phyloP scores from a whole-genome alignment of 2,797 vertebrate genomes.

The Cottoperca gobio region DNA sequence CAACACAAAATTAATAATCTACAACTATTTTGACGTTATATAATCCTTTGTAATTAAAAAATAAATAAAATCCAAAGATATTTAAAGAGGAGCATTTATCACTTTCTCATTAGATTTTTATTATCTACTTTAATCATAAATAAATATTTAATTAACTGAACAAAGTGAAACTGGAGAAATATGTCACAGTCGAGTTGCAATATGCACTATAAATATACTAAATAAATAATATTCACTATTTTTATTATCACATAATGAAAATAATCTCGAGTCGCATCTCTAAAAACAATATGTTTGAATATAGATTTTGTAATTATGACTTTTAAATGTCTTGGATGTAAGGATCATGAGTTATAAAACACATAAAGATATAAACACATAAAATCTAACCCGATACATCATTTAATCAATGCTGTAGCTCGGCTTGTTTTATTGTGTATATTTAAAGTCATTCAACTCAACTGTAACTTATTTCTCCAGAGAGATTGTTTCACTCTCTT shows the following conservation, averaged over 20 bases:
- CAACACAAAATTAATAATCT: not conserved
- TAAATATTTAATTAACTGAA: conserved; percentile 36
- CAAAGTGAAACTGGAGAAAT: conserved; percentile 8
- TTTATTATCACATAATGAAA: not conserved
- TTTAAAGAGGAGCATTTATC: not conserved
- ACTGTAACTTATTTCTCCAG: conserved; percentile 12
- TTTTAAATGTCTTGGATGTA: not conserved
- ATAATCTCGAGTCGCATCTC: not conserved
- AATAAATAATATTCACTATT: not conserved
- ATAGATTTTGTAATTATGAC: conserved; percentile 4
- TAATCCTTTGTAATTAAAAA: too few relatives aligned
- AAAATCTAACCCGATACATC: conserved; percentile 8
- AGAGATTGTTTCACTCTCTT: conserved; percentile 13
- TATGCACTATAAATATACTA: not conserved
- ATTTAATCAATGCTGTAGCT: not conserved
- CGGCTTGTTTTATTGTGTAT: not conserved
- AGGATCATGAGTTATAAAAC: conserved; percentile 2
- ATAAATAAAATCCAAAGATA: too few relatives aligned
- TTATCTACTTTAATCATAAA: conserved; percentile 26
- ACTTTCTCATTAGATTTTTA: not conserved
- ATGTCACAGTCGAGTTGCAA: not conserved
- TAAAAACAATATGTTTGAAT: not conserved
- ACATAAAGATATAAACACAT: too few relatives aligned
- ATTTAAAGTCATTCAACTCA: not conserved
- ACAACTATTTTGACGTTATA: not conserved